These are phyloP conservation scores for Gnathonemus echidnorhynchus DNA, from an alignment of 2,113 vertebrate genomes.

Conservation along the genomic window DNA sequence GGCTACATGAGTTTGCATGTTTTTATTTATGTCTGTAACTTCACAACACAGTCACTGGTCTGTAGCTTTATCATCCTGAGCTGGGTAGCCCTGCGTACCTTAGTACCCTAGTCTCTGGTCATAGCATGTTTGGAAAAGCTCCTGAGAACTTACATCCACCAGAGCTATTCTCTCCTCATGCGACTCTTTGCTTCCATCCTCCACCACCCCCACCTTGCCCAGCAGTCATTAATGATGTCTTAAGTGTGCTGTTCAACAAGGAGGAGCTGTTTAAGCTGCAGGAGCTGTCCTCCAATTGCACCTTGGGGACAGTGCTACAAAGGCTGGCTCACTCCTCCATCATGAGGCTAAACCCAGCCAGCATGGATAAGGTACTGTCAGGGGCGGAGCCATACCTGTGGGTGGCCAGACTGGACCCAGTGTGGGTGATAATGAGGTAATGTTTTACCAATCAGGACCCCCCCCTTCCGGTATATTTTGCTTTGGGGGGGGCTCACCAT, in stretches of 20 bases:
- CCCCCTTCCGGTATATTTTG: not conserved
- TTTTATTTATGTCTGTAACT: not conserved
- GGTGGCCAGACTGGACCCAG: not conserved
- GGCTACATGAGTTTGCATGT: not conserved
- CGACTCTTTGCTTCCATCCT: too few species aligned
- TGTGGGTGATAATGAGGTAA: not conserved
- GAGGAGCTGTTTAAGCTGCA: slow-evolving; percentile 95
- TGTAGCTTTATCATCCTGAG: not conserved
- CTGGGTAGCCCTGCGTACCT: not conserved
- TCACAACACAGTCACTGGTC: not conserved
- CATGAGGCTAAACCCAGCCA: slow-evolving; percentile 96
- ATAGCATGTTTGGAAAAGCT: not conserved
- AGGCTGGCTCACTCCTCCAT: slow-evolving; percentile 92
- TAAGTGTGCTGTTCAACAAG: slow-evolving; percentile 93
- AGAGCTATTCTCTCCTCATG: not conserved
- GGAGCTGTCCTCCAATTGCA: slow-evolving; percentile 93
- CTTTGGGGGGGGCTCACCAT: not conserved
- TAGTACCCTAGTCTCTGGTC: not conserved
- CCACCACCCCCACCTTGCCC: slow-evolving; percentile 14
- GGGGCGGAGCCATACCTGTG: not conserved
- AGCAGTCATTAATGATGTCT: slow-evolving; percentile 95
- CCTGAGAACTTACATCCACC: not conserved
- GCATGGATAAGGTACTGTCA: slow-evolving; percentile 88
- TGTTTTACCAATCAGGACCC: not conserved
- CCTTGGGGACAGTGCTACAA: slow-evolving; percentile 84